Percentiles rank a stretch among this genome's conserved stretches.
Conservation (phyloP, 2,888 invertebrate genomes). For the Acanthosoma haemorrhoidale region DNA sequence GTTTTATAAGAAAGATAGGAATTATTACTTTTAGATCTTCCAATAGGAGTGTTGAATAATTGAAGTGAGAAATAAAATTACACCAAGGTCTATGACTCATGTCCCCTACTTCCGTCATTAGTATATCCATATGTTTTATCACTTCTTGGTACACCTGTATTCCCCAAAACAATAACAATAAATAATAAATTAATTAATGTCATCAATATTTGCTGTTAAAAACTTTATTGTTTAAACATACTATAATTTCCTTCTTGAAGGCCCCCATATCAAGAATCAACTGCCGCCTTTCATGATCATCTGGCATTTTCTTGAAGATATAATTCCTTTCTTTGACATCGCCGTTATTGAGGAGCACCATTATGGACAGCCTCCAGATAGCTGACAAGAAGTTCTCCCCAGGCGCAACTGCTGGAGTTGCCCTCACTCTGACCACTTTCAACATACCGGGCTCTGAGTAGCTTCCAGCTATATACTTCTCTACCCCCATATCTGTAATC, state of each 20-base stretch:
- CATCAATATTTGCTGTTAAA: not conserved
- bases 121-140: not conserved
- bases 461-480: not conserved
- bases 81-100: not conserved
- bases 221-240: not conserved
- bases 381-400: not conserved
- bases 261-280: not conserved
- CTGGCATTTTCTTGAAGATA: not conserved
- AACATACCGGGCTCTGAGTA: not conserved
- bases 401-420: not conserved
- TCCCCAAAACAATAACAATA: no score
- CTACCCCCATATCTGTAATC: not conserved
- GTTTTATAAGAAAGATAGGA: no score
- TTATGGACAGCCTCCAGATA: not conserved
- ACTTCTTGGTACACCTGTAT: not conserved
- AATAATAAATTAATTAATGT: not conserved
- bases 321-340: not conserved
- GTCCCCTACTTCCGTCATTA: not conserved
- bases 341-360: not conserved
- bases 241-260: not conserved
- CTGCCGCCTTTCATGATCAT: not conserved
- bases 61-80: not conserved
- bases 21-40: not conserved
- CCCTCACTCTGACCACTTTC: not conserved
- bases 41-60: not conserved